phyloP scores from a whole-genome alignment of 2,797 vertebrate species.

The Myiotriccus ornatus region DNA sequence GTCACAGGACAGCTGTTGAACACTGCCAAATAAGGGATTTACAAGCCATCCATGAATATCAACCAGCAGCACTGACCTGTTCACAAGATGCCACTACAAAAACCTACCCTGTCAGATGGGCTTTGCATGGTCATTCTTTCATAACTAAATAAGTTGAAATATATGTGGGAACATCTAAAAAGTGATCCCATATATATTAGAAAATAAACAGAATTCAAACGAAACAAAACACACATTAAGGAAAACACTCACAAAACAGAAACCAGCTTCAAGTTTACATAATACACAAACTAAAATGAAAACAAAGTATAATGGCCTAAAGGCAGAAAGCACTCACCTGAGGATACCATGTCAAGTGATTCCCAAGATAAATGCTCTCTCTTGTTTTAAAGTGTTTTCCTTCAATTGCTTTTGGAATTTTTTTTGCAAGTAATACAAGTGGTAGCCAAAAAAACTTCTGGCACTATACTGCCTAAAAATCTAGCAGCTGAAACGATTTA shows the following conservation, averaged over 20 bases:
- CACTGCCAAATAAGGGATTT: not conserved
- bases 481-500: not conserved
- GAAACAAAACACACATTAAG: not conserved
- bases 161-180: not conserved
- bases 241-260: not conserved
- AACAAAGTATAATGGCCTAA: not conserved
- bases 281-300: not conserved
- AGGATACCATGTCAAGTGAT: not conserved
- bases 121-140: not conserved
- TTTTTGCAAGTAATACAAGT: not conserved
- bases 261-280: not conserved
- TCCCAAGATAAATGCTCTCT: not conserved
- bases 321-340: not conserved
- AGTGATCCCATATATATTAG: not conserved
- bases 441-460: not conserved
- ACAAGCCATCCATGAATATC: not conserved
- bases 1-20: not conserved
- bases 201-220: not conserved
- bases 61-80: not conserved
- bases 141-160: not conserved
- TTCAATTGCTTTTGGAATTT: not conserved
- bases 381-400: not conserved
- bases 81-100: not conserved
- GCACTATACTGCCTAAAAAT: not conserved
- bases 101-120: not conserved